Conservation (phyloP, 2,113 vertebrate species). For the Okapia johnstoni region DNA sequence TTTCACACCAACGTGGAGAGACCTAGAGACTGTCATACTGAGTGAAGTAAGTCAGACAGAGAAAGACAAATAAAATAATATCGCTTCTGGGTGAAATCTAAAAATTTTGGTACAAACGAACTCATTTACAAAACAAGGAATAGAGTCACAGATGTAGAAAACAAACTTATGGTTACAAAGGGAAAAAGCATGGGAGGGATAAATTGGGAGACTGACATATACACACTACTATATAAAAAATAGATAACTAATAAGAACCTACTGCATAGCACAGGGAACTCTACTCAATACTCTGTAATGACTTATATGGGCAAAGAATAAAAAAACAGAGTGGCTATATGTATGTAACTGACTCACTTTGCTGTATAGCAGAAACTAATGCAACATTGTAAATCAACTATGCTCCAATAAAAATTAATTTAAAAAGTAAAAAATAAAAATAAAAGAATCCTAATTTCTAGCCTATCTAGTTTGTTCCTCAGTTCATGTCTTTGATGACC, state of each 20-base stretch:
- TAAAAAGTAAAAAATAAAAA: neutral
- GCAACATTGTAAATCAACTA: neutral
- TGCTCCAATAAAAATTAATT: neutral
- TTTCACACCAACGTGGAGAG: neutral
- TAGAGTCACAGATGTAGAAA: neutral
- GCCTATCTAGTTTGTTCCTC: neutral
- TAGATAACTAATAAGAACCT: neutral
- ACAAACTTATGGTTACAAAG: neutral
- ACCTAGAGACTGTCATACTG: neutral
- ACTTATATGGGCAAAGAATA: neutral
- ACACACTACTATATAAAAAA: neutral
- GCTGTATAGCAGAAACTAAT: neutral
- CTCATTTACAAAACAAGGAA: neutral
- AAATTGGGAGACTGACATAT: neutral
- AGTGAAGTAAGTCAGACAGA: neutral
- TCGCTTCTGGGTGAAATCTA: neutral
- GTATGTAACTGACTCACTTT: neutral
- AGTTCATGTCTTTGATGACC: neutral
- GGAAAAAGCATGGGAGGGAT: neutral
- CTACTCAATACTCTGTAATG: neutral
- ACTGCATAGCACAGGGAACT: neutral
- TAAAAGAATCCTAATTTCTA: neutral
- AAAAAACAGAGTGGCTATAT: neutral
- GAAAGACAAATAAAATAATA: neutral
- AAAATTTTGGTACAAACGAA: neutral